Evolutionary conservation across 2,797 vertebrate species (phyloP).

Genomic region (Betta splendens): DNA sequence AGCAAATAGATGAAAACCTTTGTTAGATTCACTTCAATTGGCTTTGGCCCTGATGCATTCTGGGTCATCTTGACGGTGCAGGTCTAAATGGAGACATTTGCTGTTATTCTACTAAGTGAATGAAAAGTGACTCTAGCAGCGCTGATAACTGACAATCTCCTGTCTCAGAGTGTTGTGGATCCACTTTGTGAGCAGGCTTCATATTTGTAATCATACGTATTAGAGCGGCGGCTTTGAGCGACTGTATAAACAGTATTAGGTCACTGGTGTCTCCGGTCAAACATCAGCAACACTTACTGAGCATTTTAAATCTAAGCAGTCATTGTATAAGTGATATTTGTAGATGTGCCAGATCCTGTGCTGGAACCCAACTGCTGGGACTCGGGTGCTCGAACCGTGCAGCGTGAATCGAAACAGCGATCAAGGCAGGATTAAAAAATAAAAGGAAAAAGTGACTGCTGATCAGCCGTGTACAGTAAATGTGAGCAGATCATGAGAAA

Average conservation of each 20-base stretch:
- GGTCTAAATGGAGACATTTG: neutral
- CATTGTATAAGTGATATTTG: neutral
- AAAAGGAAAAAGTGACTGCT: neutral
- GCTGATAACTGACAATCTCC: neutral
- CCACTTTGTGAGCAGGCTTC: neutral
- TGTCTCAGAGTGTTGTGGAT: neutral
- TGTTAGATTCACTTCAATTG: too few relatives aligned
- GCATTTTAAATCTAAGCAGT: neutral
- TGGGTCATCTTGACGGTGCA: too few relatives aligned
- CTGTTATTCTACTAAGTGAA: neutral
- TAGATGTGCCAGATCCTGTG: too few relatives aligned
- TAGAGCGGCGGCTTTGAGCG: too few relatives aligned
- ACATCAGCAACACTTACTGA: neutral
- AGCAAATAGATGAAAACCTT: too few relatives aligned
- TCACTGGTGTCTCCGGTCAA: neutral
- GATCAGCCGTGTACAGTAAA: neutral
- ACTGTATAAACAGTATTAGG: too few relatives aligned
- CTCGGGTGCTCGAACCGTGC: neutral
- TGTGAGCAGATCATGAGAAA: neutral
- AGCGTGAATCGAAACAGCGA: neutral
- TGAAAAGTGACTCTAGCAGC: neutral
- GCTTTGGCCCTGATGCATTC: too few relatives aligned
- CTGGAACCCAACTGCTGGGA: neutral
- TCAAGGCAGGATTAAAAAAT: neutral
- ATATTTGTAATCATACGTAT: too few relatives aligned